Evolutionary conservation across 2,888 invertebrate genomes (phyloP).

Genomic region (Aleiodes testaceus): DNA sequence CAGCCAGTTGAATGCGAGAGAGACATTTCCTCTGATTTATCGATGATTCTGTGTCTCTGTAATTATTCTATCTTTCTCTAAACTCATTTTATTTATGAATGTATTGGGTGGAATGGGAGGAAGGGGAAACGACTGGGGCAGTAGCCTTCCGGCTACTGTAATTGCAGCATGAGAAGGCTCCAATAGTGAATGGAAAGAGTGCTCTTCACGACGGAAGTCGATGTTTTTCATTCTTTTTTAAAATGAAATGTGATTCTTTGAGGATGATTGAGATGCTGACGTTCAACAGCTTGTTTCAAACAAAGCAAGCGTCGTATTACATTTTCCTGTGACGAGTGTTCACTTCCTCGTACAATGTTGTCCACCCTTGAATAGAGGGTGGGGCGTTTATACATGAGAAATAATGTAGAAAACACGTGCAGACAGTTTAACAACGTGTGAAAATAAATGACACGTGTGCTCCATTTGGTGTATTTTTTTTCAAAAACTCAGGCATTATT

Average conservation of each 20-base stretch:
- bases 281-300: not conserved
- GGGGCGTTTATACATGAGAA: not conserved
- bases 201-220: no score
- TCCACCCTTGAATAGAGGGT: slow-evolving; percentile 2
- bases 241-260: no score
- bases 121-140: slow-evolving; percentile 49
- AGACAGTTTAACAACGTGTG: slow-evolving; percentile 66
- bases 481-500: no score
- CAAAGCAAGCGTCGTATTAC: slow-evolving; percentile 8
- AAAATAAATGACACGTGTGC: slow-evolving; percentile 62
- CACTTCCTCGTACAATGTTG: slow-evolving; percentile 20
- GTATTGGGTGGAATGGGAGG: not conserved
- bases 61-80: slow-evolving; percentile 69
- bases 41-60: slow-evolving; percentile 69
- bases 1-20: slow-evolving; percentile 62
- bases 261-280: no score
- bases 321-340: slow-evolving; percentile 11
- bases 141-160: slow-evolving; percentile 67
- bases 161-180: slow-evolving; percentile 11
- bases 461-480: slow-evolving; percentile 8
- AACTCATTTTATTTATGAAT: slow-evolving; percentile 45
- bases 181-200: no score
- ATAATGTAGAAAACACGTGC: slow-evolving; percentile 54
- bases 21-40: slow-evolving; percentile 67
- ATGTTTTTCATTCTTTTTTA: no score